Conservation (phyloP, 2,113 vertebrate genomes). For the Aegithalos caudatus region DNA sequence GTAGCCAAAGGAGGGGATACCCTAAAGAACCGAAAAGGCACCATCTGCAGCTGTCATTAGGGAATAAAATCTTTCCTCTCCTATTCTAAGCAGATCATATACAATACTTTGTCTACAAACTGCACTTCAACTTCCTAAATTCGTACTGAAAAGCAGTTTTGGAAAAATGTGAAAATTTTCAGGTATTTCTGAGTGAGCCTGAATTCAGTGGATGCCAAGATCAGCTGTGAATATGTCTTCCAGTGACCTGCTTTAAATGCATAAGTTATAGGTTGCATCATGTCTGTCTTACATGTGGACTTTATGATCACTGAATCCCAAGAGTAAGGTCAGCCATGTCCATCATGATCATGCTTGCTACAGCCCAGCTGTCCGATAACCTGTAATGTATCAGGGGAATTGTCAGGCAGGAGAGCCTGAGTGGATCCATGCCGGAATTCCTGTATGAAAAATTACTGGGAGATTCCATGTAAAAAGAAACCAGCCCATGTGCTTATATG, state of each 20-base stretch:
- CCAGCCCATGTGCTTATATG: background rate
- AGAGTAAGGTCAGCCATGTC: background rate
- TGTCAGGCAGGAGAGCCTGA: background rate
- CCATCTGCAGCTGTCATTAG: background rate
- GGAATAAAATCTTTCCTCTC: background rate
- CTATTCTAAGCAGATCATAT: background rate
- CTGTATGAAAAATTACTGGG: background rate
- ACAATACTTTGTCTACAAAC: background rate
- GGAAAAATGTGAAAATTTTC: background rate
- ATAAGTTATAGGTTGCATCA: background rate
- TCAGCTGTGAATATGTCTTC: background rate
- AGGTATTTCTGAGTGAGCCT: background rate
- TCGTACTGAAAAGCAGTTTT: background rate
- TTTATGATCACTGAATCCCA: fast-evolving
- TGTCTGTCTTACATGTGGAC: fast-evolving
- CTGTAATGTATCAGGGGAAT: background rate
- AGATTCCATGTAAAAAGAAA: background rate
- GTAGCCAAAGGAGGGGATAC: background rate
- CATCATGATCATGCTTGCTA: background rate
- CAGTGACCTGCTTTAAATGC: background rate
- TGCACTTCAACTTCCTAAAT: background rate
- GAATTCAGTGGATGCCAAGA: background rate
- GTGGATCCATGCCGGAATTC: background rate
- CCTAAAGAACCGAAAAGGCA: background rate
- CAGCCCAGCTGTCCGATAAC: background rate